Base-by-base conservation (phyloP, 2,888 invertebrate genomes). In the Lathronympha strigana region DNA sequence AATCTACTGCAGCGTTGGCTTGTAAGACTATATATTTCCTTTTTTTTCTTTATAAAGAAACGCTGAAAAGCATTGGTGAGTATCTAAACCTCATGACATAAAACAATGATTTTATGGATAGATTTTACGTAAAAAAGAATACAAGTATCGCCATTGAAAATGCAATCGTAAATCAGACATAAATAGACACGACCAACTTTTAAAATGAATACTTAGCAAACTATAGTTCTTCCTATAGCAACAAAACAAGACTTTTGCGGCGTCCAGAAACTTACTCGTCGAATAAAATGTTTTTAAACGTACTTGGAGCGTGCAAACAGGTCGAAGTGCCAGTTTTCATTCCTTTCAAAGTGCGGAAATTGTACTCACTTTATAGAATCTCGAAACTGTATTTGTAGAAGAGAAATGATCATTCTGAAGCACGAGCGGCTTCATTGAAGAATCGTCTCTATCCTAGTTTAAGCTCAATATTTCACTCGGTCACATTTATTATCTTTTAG, bases 321-420 rank as follows among this genome's bases (percentile, higher is more conserved):
- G 64, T 66, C 66, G 28, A 38, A 36, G 53, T 31, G 60, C 66
- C 47, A 60, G 47, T 66, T 60, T 64, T 66, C 58, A 47, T 66
- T 66, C 66, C 60, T 66, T 66, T 66, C 54, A 66, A 54, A 53
- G 61, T 19, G 54, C 60, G 66, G 66, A 66, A 66, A 66, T 66
- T 54, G 66, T 66, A 21, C 66, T 53, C 55, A 54, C 60, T 66
- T 61, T 54, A 66, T 54, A 49, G 40, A 66, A 54, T 61, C 66
- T 66, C 49, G 38, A 31, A 64, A 66, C 60, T 61, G 51, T 38
- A 54, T 54, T 66, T 49, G 60, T 61, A 47, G 47, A 47, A 66
- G 66, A 66, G 61, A 66, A 66, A 61, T 66, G 66, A 66, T 54
- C 60, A 47, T 66, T 66, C 45, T 38, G 60, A 49, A 61, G 45